Percentiles rank a stretch among this genome's conserved stretches.
These are phyloP conservation scores for Haemorhous mexicanus DNA, from an alignment of 2,113 vertebrate species.

Conservation along the genomic window DNA sequence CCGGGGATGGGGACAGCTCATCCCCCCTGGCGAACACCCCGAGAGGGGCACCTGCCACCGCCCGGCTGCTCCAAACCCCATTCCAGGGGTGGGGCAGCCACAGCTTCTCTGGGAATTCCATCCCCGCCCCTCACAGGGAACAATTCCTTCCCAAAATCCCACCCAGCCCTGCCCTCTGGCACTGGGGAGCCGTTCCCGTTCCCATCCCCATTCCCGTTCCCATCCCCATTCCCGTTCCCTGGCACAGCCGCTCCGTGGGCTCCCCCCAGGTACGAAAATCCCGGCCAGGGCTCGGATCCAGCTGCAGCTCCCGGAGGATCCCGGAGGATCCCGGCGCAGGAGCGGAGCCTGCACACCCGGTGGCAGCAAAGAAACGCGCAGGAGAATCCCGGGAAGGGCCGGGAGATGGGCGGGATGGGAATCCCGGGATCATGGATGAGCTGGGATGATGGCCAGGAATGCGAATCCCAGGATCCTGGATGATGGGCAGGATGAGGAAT, in stretches of 20 bases:
- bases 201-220: no score
- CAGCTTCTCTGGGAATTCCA: background rate
- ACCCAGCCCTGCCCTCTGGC: background rate
- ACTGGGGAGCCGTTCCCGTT: background rate
- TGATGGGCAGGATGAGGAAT: no score
- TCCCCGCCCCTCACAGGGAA: background rate
- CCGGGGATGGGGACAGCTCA: background rate
- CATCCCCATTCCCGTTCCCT: background rate
- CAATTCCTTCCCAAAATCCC: background rate
- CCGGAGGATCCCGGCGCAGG: background rate
- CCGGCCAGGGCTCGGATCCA: rapidly evolving
- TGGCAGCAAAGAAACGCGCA: conserved; percentile 52
- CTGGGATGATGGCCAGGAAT: background rate
- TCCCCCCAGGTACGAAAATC: rapidly evolving
- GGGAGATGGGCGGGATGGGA: background rate
- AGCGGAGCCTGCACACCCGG: conserved; percentile 35
- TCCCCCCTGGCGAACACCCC: background rate
- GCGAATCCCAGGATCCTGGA: rapidly evolving
- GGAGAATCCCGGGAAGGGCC: background rate
- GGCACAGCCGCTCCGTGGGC: rapidly evolving
- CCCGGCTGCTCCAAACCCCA: background rate
- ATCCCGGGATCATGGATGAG: background rate
- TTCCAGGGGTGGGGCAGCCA: background rate
- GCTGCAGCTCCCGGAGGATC: background rate
- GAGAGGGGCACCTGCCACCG: background rate